Percentiles rank a stretch among this genome's conserved stretches.
These are phyloP conservation scores for Pseudolaguvia tuberculata DNA, from an alignment of 2,113 vertebrate genomes.

Conservation along the genomic window DNA sequence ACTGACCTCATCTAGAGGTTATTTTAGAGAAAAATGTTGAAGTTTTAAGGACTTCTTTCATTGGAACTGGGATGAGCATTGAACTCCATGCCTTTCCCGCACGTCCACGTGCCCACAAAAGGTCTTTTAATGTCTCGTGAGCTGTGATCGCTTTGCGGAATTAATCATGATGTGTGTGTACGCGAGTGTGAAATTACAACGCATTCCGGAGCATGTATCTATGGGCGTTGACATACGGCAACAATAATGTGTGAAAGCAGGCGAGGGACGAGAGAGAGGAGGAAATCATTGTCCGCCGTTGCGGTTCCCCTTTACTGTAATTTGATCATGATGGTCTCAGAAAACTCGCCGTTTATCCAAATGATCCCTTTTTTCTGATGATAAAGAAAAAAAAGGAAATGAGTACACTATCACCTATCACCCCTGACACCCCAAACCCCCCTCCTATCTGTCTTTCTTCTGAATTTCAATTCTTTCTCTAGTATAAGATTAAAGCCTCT, in stretches of 20 bases:
- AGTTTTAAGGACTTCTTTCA: background rate
- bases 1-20: too few relatives aligned
- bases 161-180: constrained; percentile 66
- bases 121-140: constrained; percentile 54
- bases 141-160: constrained; percentile 63
- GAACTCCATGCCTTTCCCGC: background rate
- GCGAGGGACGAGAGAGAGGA: constrained; percentile 42
- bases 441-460: constrained; percentile 26
- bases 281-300: background rate
- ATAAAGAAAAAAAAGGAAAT: background rate
- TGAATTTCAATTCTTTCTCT: constrained; percentile 17
- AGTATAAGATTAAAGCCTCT: constrained; percentile 60
- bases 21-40: too few relatives aligned
- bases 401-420: too few relatives aligned
- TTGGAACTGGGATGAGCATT: too few relatives aligned
- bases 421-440: too few relatives aligned
- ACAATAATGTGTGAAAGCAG: constrained; percentile 48
- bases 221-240: constrained; percentile 56
- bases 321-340: constrained; percentile 14
- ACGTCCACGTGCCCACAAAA: constrained; percentile 31
- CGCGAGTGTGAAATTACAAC: constrained; percentile 67
- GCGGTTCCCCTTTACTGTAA: background rate
- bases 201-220: constrained; percentile 62
- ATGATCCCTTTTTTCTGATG: constrained; percentile 32
- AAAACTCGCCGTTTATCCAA: background rate